These are phyloP conservation scores for Cichladusa arquata DNA, from an alignment of 2,113 vertebrate genomes.

Conservation along the genomic window DNA sequence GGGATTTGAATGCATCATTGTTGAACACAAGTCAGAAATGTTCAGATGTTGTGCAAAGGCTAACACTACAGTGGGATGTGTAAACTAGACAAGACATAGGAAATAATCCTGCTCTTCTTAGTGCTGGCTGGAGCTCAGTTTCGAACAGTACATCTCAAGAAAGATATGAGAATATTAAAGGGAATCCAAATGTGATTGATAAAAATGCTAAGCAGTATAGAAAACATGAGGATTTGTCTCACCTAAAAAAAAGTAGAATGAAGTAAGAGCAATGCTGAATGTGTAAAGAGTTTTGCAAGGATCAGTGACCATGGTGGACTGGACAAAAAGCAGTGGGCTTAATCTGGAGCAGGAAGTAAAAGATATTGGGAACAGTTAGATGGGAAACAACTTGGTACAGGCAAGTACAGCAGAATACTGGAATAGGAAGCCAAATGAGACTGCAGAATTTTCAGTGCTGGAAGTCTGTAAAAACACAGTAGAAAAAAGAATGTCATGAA, in stretches of 20 bases:
- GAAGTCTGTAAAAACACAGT: neutral
- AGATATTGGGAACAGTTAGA: neutral
- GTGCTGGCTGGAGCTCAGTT: neutral
- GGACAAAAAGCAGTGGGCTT: neutral
- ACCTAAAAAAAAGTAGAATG: neutral
- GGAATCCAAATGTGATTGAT: neutral
- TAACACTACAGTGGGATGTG: neutral
- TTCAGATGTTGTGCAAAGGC: neutral
- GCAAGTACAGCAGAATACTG: neutral
- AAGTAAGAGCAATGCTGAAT: neutral
- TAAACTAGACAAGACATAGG: neutral
- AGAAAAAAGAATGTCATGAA: neutral
- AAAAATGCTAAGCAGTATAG: neutral
- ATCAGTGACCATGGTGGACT: neutral
- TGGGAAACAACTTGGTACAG: neutral
- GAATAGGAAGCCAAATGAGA: neutral
- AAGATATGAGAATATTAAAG: neutral
- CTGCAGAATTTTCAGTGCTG: neutral
- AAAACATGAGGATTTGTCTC: neutral
- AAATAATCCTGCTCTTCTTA: neutral
- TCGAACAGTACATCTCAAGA: neutral
- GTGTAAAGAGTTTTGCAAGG: neutral
- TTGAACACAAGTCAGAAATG: neutral
- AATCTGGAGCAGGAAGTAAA: neutral
- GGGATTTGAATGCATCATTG: neutral